Percentiles rank a stretch among this genome's conserved stretches.
Conservation (phyloP, 2,888 invertebrate species). For the Conus canariensis region DNA sequence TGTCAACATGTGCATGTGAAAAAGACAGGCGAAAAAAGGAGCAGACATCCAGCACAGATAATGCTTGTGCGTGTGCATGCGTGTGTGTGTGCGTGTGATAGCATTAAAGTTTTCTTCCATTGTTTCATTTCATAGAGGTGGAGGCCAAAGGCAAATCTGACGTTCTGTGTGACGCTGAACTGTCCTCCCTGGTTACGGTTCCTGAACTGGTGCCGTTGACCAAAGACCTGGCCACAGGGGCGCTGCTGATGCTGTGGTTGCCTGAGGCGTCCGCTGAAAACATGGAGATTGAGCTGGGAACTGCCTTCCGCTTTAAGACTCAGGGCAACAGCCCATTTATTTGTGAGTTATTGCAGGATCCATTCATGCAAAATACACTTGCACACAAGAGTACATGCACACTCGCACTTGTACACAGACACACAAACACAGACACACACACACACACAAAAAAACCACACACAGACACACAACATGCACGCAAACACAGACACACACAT, state of each 20-base stretch:
- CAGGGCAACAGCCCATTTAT: conserved; percentile 47
- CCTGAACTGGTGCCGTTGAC: conserved; percentile 53
- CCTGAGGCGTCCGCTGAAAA: conserved; percentile 47
- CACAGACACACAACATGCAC: too few relatives aligned
- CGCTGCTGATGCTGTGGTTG: conserved; percentile 41
- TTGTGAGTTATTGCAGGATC: conserved; percentile 26
- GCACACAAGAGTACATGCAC: too few relatives aligned
- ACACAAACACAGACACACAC: too few relatives aligned
- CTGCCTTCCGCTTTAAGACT: conserved; percentile 43
- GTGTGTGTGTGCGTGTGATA: background rate
- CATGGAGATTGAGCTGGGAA: conserved; percentile 43
- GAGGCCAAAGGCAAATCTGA: conserved; percentile 71
- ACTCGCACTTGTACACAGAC: too few relatives aligned
- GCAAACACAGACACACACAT: too few relatives aligned
- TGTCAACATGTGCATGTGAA: too few relatives aligned
- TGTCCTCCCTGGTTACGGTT: conserved; percentile 55
- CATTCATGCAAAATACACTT: too few relatives aligned
- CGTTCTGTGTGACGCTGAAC: conserved; percentile 58
- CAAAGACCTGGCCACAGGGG: conserved; percentile 41
- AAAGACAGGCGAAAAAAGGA: too few relatives aligned
- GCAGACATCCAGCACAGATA: too few relatives aligned
- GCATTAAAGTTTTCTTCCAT: background rate
- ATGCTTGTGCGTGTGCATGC: background rate
- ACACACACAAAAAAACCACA: too few relatives aligned
- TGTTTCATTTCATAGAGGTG: conserved; percentile 56